Evolutionary conservation across 2,797 vertebrate genomes (phyloP), one percentile per base, ranked within the genome.

Genomic region (Rhinoraja longicauda): DNA sequence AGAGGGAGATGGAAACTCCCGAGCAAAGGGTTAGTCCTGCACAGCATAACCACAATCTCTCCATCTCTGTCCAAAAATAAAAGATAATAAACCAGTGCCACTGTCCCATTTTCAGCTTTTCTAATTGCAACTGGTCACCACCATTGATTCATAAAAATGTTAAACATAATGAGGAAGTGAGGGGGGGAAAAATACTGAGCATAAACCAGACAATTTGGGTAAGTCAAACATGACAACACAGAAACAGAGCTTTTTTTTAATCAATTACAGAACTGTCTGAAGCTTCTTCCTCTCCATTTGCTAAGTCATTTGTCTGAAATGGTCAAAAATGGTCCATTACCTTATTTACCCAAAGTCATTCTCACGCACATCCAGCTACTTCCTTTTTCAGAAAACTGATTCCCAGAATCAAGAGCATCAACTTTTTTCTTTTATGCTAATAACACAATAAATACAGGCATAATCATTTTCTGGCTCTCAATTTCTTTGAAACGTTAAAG

Each of bases 261-360:
- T 72, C 36, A 92, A 84, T 92, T 73, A 75, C 90, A 92, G 45
- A 92, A 92, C 90, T 75, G 90, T 92, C 90, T 92, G 39, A 12
- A 92, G 67, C 26, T 92, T 92, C 90, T 92, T 92, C 90, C 90
- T 75, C 36, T 92, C 67, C 2, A 45, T 73, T 73, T 73, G 70
- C 72, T 39, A 57, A 88, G 70, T 92, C 70, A 53, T 39, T 53
- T 57, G 45, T 84, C 81, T 84, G 13, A 12, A 26, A 81, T 57
- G 7, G 70, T 73, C 70, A 92, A 12, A 45, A 29, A 75, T 53
- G 90, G 36, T 15, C 12, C 24, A 75, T 73, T 75, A 53, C 45
- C 67, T 75, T 53, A 26, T 75, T 92, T 75, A 53, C 90, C 45
- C 45, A 57, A 36, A 45, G 70, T 26, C 53, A 26, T 73, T 91